Evolutionary conservation across 2,888 invertebrate species (phyloP), one percentile per base, ranked within the genome.

Genomic region (Allolobophora icterica): DNA sequence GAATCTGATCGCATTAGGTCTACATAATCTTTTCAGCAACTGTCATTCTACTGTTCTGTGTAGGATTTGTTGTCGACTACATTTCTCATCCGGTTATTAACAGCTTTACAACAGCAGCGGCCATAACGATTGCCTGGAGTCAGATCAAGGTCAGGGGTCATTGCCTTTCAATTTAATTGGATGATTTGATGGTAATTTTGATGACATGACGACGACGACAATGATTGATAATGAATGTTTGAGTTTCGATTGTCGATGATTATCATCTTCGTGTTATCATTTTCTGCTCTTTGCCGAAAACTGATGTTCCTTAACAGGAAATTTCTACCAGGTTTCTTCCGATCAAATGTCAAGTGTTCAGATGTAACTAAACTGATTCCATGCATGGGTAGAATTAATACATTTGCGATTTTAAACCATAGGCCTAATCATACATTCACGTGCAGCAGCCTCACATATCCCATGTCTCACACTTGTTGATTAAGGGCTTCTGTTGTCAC

Each of bases 31-130:
- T 52, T 52, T 11, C 24, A 24, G 11, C 5, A 1, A n/a, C 11
- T 6, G 13, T 71, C 13, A 17, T 71, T 71, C n/a, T n/a, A 3
- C 6, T 52, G 8, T 8, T n/a, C 17, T 87, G 93, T 93, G 33
- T 93, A 95, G 95, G 95, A 84, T 94, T 95, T 83, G 90, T 95
- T 89, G 95, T 95, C 33, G 94, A 95, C 91, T 95, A 94, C 92
- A 95, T 95, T 58, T 95, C 95, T 0, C 94, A 94, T 91, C 95
- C 95, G 19, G 95, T 95, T 42, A 95, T 95, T 92, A 95, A 94
- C 92, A 94, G 94, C 42, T 95, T 95, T 92, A 95, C 95, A 0
- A 94, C 94, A n/a, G 95, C 95, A 83, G 95, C 95, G 24, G 95
- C 95, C 89, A 94, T 95, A 58, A 95, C 94, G 11, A 95, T 95